Evolutionary conservation across 2,113 vertebrate species (phyloP).

Genomic region (Recurvirostra avosetta): DNA sequence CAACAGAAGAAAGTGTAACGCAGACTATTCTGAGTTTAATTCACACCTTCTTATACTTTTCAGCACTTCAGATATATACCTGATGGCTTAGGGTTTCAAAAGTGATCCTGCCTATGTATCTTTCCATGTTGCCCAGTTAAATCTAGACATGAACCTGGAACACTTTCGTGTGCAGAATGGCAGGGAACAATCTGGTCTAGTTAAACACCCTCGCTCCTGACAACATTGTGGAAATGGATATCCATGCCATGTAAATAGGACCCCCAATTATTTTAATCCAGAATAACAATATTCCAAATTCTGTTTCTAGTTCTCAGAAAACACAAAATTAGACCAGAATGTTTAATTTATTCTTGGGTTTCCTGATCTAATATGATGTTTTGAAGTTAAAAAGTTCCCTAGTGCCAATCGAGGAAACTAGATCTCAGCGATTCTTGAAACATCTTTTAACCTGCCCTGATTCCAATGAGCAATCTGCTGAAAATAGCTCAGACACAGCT

Average conservation of each 20-base stretch:
- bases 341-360: neutral
- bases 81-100: neutral
- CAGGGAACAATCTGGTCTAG: neutral
- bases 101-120: neutral
- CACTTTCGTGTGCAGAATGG: neutral
- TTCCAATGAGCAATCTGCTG: conserved; percentile 1
- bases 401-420: neutral
- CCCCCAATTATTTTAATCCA: neutral
- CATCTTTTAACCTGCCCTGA: neutral
- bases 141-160: neutral
- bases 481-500: conserved; percentile 8
- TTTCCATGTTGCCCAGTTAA: neutral
- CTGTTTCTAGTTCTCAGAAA: neutral
- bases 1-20: neutral
- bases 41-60: neutral
- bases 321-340: neutral
- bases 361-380: neutral
- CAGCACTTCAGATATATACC: neutral
- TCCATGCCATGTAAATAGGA: neutral
- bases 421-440: neutral
- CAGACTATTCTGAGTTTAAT: neutral
- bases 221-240: neutral
- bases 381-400: neutral
- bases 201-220: neutral
- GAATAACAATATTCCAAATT: neutral